Evolutionary conservation across 92 coral and sea anemone genomes (phyloP).

Genomic region (Epizoanthus stellaris): DNA sequence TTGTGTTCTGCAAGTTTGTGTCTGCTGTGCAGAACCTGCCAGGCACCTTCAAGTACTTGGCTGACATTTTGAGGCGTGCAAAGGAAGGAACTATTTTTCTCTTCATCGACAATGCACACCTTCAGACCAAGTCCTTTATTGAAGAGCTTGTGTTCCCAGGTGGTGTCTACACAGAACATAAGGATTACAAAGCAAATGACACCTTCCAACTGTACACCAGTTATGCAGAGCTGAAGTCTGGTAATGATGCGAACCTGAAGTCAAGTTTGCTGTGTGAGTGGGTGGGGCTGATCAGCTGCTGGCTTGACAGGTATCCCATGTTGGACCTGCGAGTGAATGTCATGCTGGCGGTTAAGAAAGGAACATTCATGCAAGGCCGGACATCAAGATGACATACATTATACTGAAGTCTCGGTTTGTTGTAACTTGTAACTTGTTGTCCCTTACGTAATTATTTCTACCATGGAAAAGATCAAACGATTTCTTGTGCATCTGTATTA

Average conservation of each 20-base stretch:
- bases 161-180: constrained; percentile 70
- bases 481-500: too few species aligned
- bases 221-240: constrained; percentile 97
- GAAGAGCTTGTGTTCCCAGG: constrained; percentile 93
- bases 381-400: constrained; percentile 15
- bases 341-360: constrained; percentile 86
- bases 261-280: constrained; percentile 86
- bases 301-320: constrained; percentile 97
- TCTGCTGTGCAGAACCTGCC: constrained; percentile 96
- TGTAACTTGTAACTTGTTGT: too few species aligned
- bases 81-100: constrained; percentile 89
- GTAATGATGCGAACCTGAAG: constrained; percentile 74
- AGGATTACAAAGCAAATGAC: constrained; percentile 82
- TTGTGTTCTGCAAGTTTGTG: constrained; percentile 92
- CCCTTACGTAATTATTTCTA: too few species aligned
- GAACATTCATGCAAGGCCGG: constrained; percentile 6
- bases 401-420: too few species aligned
- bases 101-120: constrained; percentile 98
- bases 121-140: constrained; percentile 91
- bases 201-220: constrained; percentile 85
- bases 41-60: constrained; percentile 83
- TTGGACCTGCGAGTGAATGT: constrained; percentile 92
- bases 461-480: too few species aligned
- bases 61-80: constrained; percentile 73
- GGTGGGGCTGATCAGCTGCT: constrained; percentile 83